Conservation (phyloP, 2,888 invertebrate genomes). For the Rhingia campestris region DNA sequence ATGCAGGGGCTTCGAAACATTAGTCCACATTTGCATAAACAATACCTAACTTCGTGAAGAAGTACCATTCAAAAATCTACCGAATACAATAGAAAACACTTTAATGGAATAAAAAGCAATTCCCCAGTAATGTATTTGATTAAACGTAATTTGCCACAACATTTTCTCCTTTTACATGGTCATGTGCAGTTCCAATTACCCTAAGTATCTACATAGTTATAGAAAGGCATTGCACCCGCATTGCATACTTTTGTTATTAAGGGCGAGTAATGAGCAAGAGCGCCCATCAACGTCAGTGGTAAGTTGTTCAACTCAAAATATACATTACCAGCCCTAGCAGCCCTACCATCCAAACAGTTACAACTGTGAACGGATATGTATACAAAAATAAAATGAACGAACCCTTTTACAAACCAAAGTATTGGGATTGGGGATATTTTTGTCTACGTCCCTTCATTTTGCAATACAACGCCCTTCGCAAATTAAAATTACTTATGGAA, state of each 20-base stretch:
- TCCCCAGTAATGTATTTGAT: constrained; percentile 10
- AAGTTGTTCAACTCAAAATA: constrained; percentile 17
- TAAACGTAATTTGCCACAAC: constrained; percentile 17
- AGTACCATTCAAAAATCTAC: background rate
- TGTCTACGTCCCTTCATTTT: background rate
- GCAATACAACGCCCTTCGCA: constrained; percentile 46
- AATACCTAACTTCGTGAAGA: no score
- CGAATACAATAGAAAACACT: background rate
- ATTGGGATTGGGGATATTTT: background rate
- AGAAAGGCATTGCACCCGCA: constrained; percentile 16
- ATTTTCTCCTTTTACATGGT: no score
- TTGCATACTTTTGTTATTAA: background rate
- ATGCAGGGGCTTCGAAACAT: no score
- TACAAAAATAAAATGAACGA: constrained; percentile 9
- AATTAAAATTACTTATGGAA: constrained; percentile 52
- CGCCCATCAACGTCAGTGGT: constrained; percentile 38
- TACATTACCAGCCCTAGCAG: constrained; percentile 23
- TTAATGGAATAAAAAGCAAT: constrained; percentile 18
- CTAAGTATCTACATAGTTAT: no score
- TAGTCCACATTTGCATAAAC: no score
- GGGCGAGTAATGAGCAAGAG: constrained; percentile 18
- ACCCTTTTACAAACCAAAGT: constrained; percentile 13
- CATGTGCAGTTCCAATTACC: background rate
- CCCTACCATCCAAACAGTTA: constrained; percentile 6
- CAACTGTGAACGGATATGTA: background rate